These are phyloP conservation scores for Centropyge bicolor DNA, from an alignment of 2,797 vertebrate genomes.

Conservation along the genomic window DNA sequence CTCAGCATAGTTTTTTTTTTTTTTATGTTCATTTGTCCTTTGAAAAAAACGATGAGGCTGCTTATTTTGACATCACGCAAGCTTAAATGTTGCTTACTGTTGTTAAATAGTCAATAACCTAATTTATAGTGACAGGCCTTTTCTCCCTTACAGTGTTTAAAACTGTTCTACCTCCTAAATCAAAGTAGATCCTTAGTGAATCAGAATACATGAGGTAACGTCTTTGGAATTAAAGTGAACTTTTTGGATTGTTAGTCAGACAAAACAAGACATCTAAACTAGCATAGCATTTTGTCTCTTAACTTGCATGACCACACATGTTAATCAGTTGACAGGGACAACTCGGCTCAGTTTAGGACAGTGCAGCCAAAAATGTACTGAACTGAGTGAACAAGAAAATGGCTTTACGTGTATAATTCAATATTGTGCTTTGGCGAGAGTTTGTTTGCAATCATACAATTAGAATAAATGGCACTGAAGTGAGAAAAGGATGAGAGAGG, in stretches of 20 bases:
- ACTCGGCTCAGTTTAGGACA: background rate
- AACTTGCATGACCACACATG: background rate
- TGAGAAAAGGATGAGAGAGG: conserved; percentile 10
- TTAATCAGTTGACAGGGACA: background rate
- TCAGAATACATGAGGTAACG: too few relatives aligned
- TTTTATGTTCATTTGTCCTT: too few relatives aligned
- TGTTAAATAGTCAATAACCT: too few relatives aligned
- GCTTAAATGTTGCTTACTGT: too few relatives aligned
- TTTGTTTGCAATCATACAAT: conserved; percentile 3
- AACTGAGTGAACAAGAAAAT: background rate
- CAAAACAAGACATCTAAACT: background rate
- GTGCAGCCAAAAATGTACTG: background rate
- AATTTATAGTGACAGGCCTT: too few relatives aligned
- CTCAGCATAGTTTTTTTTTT: too few relatives aligned
- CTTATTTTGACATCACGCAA: too few relatives aligned
- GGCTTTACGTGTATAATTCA: conserved; percentile 17
- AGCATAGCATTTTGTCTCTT: background rate
- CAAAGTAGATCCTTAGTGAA: too few relatives aligned
- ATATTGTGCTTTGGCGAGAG: background rate
- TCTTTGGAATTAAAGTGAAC: too few relatives aligned
- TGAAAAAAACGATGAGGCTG: too few relatives aligned
- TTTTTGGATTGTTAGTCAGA: background rate
- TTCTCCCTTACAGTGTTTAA: too few relatives aligned
- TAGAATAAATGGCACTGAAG: background rate
- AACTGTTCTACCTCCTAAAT: too few relatives aligned